Evolutionary conservation across 2,113 vertebrate species (phyloP), one percentile per base, ranked within the genome.

Genomic region (Xiphorhynchus elegans): DNA sequence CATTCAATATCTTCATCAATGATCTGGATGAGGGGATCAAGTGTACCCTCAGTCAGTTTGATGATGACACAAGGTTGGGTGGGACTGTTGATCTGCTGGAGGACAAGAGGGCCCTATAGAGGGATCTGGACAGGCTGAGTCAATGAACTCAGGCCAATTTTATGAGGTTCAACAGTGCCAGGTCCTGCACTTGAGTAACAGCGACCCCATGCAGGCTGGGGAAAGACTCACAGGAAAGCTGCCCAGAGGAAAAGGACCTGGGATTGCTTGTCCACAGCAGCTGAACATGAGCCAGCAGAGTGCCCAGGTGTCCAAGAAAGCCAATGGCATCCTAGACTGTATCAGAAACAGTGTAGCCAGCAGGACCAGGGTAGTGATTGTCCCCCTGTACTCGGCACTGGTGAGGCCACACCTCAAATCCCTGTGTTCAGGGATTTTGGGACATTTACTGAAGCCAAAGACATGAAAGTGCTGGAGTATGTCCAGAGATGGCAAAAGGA

Each of bases 391-490:
- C 50, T 33, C 3, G 3, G 50, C 44, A 33, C 2, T 44, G 33
- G 7, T 74, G 60, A 44, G 52, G 60, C 33, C 46, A 15, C 33
- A 46, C 7, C 46, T 44, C 0, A 0, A 44, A 12, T 35, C 6
- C 6, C 40, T 31, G 9, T 42, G 58, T 42, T 10, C 58, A 10
- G 5, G 40, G 40, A 40, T 2, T 23, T 52, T 58, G 50, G 5
- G 37, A 11, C 26, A 6, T 11, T 44, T 16, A 6, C 6, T 13
- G 3, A 28, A 44, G 18, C 17, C 37, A 53, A 13, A 6, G n/a
- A 60, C 19, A 11, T 0, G 13, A 68, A 29, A 15, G 4, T 0
- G 19, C 28, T 82, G 69, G 15, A 67, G 37, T 0, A 0, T 5
- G 16, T n/a, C 53, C 47, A 75, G 62, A 53, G 39, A 60, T 68